These are phyloP conservation scores for Microchrysa polita DNA, from an alignment of 2,888 invertebrate species.

Conservation along the genomic window DNA sequence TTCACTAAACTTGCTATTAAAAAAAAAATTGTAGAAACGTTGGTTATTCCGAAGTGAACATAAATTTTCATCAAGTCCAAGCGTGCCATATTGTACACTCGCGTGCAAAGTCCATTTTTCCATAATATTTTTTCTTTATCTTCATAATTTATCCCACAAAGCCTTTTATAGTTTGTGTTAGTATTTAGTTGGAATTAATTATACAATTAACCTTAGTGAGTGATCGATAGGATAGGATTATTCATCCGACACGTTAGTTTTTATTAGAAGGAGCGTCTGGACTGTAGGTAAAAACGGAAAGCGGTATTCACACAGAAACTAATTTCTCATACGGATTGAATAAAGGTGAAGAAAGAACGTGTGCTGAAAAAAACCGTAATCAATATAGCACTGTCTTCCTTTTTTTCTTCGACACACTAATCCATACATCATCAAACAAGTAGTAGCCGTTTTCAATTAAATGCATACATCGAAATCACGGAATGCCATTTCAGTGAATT, in stretches of 20 bases:
- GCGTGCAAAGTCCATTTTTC: neutral
- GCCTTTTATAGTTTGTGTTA: conserved; percentile 19
- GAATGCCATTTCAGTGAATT: no score
- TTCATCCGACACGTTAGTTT: conserved; percentile 28
- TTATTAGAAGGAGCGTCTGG: neutral
- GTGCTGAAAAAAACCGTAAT: no score
- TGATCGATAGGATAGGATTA: conserved; percentile 49
- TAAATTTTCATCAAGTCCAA: conserved; percentile 47
- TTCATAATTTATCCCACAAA: neutral
- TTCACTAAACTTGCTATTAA: no score
- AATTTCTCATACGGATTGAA: neutral
- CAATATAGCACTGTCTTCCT: no score
- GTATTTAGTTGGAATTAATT: conserved; percentile 47
- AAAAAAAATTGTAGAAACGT: neutral
- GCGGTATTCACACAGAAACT: neutral
- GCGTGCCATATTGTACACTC: conserved; percentile 42
- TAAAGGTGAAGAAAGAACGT: neutral
- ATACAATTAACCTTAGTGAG: conserved; percentile 48
- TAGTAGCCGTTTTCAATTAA: no score
- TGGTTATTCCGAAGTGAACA: conserved; percentile 45
- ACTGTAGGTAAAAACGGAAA: neutral
- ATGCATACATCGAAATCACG: no score
- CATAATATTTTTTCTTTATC: conserved; percentile 20
- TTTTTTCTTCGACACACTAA: no score
- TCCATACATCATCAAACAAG: no score